Evolutionary conservation across 2,113 vertebrate genomes (phyloP), one percentile per base, ranked within the genome.

Genomic region (Malurus alboscapulatus): DNA sequence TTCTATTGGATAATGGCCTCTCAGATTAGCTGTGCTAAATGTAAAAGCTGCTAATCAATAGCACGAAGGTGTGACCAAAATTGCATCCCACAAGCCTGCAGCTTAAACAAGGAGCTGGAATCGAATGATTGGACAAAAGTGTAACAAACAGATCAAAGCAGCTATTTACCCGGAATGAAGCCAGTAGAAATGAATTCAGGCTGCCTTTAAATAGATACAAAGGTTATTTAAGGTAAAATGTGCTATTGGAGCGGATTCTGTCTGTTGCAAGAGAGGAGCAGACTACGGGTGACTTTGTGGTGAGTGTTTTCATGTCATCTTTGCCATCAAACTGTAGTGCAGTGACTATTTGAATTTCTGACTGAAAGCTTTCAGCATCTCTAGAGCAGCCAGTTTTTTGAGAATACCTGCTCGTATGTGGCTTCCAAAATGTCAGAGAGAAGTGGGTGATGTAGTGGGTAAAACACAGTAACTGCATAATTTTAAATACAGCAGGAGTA

Each of bases 131-230:
- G 86, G 65, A 55, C 38, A 17, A 5, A 66, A 87, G 68, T 75
- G 32, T 77, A 93, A 71, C 44, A 90, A 94, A 89, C 88, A 88
- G 85, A 92, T 93, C 88, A 92, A 95, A 90, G 80, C 48, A 88
- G 77, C 69, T 93, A 74, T 96, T 96, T 95, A 90, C 68, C 32
- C 20, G 0, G 80, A 92, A 77, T 87, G 82, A 93, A 95, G 68
- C 65, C 76, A 57, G 79, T 24, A 90, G 75, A 88, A 90, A 59
- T 30, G 19, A 90, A 81, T 95, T 93, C 61, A 34, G 68, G 44
- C 86, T 88, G 68, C 15, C 87, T 81, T 93, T 90, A 86, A 92
- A 88, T 92, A 93, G 72, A 73, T 71, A n/a, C 27, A 76, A 72
- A 79, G 87, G 84, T 90, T 86, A 86, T 86, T 90, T 88, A 88